phyloP scores from a whole-genome alignment of 1,140 invertebrate species.

The Nylanderia fulva region DNA sequence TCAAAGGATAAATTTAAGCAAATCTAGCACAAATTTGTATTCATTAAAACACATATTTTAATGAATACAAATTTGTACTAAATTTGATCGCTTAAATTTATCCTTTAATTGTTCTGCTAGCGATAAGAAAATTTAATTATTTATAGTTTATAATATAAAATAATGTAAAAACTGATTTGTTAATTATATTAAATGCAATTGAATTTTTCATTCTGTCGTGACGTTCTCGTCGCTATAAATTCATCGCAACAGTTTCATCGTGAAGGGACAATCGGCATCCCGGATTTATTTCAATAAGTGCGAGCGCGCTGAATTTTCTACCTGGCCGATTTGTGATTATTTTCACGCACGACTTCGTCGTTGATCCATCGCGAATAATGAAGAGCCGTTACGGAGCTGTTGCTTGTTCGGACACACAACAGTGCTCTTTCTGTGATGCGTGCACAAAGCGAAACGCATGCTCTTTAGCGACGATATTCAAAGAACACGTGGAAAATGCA shows the following conservation, averaged over 20 bases:
- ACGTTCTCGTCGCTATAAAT: constrained; percentile 10
- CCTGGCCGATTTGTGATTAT: constrained; percentile 43
- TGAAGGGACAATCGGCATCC: neutral
- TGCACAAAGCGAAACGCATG: constrained; percentile 17
- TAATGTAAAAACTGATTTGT: neutral
- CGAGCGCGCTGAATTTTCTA: constrained; percentile 36
- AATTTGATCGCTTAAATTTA: too few relatives aligned
- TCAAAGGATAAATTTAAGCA: too few relatives aligned
- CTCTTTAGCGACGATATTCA: constrained; percentile 2
- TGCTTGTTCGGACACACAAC: neutral
- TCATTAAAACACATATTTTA: too few relatives aligned
- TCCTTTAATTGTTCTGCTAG: too few relatives aligned
- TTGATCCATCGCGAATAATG: constrained; percentile 52
- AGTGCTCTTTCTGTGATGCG: neutral
- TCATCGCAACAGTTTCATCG: neutral
- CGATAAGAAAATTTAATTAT: too few relatives aligned
- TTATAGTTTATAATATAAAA: neutral
- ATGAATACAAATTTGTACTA: too few relatives aligned
- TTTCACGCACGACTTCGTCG: constrained; percentile 51
- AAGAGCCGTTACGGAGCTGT: constrained; percentile 27
- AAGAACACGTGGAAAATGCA: constrained; percentile 49
- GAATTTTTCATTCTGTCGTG: neutral
- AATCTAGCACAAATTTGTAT: too few relatives aligned
- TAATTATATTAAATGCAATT: neutral
- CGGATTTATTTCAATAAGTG: constrained; percentile 26